These are phyloP conservation scores for Thalassaphorura encarpata DNA, from an alignment of 1,140 invertebrate species.

Conservation along the genomic window DNA sequence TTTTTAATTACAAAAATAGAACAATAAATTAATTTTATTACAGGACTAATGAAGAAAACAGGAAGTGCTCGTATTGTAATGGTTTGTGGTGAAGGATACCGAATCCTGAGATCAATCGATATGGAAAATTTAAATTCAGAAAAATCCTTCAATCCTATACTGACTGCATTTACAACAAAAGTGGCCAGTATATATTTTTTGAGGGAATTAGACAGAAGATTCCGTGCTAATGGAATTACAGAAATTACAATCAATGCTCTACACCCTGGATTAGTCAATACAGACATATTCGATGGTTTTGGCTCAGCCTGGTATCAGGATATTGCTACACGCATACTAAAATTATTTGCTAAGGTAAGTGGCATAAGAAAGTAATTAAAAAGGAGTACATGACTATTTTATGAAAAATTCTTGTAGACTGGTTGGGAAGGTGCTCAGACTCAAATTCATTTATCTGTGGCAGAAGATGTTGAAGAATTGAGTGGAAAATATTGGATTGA, in stretches of 20 bases:
- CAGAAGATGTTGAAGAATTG: conserved; percentile 59
- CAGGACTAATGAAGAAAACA: neutral
- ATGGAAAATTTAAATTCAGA: neutral
- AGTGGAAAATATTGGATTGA: conserved; percentile 76
- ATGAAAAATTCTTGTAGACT: conserved; percentile 57
- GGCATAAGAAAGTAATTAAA: too few relatives aligned
- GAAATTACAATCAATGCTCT: conserved; percentile 2
- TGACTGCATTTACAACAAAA: neutral
- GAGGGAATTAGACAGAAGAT: neutral
- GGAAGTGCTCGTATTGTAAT: conserved; percentile 4
- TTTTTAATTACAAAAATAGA: too few relatives aligned
- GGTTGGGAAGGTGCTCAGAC: conserved; percentile 73
- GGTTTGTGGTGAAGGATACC: neutral
- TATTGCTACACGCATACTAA: neutral
- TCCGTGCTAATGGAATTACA: neutral
- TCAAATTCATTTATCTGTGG: conserved; percentile 60
- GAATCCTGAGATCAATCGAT: neutral
- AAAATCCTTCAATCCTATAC: neutral
- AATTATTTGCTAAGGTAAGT: neutral
- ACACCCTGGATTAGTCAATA: conserved; percentile 1
- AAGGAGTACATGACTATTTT: too few relatives aligned
- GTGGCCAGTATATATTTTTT: conserved; percentile 1
- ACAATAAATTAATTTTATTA: neutral
- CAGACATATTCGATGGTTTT: neutral
- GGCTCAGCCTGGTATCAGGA: neutral